Percentiles rank a stretch among this genome's conserved stretches.
These are phyloP conservation scores for Cichladusa arquata DNA, from an alignment of 2,113 vertebrate genomes.

Conservation along the genomic window DNA sequence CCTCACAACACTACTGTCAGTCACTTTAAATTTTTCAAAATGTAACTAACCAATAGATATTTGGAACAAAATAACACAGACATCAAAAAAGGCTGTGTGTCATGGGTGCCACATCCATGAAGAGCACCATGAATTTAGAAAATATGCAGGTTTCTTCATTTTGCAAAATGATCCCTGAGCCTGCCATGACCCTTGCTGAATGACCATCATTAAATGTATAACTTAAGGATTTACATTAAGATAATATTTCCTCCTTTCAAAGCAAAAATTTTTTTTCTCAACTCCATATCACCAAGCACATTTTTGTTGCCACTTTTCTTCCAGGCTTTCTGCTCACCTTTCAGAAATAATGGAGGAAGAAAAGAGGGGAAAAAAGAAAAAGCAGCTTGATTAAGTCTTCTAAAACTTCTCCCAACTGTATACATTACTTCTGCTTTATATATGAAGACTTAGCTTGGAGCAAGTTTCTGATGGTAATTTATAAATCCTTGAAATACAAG, in stretches of 20 bases:
- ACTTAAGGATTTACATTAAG: not conserved
- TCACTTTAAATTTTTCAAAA: not conserved
- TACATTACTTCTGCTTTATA: not conserved
- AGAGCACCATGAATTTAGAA: not conserved
- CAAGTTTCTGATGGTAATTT: constrained; percentile 25
- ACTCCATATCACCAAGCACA: not conserved
- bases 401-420: not conserved
- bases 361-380: accelerated
- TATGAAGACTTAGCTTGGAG: not conserved
- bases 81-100: not conserved
- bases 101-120: accelerated
- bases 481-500: not conserved
- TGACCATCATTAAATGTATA: not conserved
- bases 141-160: not conserved
- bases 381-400: not conserved
- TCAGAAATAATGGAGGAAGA: not conserved
- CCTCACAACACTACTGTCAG: not conserved
- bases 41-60: not conserved
- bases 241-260: not conserved
- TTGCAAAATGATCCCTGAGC: not conserved
- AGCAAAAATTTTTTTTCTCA: not conserved
- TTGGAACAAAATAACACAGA: not conserved
- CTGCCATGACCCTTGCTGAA: not conserved
- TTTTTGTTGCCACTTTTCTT: not conserved
- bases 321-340: not conserved